A percentile compares a stretch with the other conserved stretches of the same genome.
These are phyloP conservation scores for Hemicrepidius hirtus DNA, from an alignment of 2,888 invertebrate species.

Conservation along the genomic window DNA sequence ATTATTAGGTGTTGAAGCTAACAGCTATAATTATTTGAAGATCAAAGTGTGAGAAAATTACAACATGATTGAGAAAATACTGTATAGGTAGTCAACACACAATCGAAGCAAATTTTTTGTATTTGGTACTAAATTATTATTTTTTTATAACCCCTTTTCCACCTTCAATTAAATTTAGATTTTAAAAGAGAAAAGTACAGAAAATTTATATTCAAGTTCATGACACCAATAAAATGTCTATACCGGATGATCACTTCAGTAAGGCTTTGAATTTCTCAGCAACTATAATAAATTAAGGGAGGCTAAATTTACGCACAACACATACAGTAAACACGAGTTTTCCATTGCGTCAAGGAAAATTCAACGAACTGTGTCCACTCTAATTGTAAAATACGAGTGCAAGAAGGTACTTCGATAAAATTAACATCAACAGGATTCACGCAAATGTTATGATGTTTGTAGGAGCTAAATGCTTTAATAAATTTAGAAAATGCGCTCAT, in stretches of 20 bases:
- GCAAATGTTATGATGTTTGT: constrained; percentile 17
- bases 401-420: not conserved
- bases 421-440: not conserved
- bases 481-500: constrained; percentile 15
- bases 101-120: no score
- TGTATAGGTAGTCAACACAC: no score
- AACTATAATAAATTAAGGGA: not conserved
- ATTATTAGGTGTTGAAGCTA: no score
- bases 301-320: constrained; percentile 14
- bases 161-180: no score
- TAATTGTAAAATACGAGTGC: not conserved
- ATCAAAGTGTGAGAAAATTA: no score
- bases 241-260: constrained; percentile 10
- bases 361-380: constrained; percentile 10
- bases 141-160: no score
- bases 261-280: constrained; percentile 18
- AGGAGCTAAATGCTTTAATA: not conserved
- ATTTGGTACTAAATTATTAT: no score
- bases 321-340: constrained; percentile 29
- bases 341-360: constrained; percentile 26
- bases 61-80: no score
- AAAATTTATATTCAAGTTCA: not conserved
- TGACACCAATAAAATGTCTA: not conserved
- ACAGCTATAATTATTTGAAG: no score
- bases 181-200: no score